Base-by-base conservation (phyloP, 2,888 invertebrate species). In the Dryomyza anilis region DNA sequence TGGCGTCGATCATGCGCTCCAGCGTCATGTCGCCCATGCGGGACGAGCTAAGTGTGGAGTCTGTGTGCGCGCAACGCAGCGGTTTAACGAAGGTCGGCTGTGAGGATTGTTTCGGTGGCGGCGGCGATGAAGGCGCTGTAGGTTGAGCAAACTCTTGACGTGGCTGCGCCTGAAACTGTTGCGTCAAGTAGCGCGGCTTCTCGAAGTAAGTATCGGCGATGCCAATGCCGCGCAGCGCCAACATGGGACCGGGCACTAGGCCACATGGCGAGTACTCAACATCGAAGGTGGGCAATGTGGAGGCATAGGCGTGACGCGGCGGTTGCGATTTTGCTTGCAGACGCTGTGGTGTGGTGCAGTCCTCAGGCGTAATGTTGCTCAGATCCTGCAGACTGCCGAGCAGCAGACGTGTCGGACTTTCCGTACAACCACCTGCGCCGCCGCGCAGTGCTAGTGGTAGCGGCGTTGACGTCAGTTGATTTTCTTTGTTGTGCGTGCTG, bases 1-100 rank as follows among this genome's bases (percentile, higher is more conserved):
- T 83, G 30, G 83, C 83, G 66, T 83, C 83, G 64, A 83, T 83
- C 83, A 83, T 83, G 52, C 78, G 78, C 58, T 83, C 82, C 63
- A 83, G 67, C 1, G 83, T 83, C 12, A 75, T 76, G 67, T 83
- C 83, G 14, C 83, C 82, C 81, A 83, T 81, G 66, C 76, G 76
- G 1, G 76, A 79, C 16, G 83, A 83, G 58, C 78, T 82, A 52
- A 72, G 43, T 0, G 72, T 71, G 12, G 72, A 68, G 39, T 72
- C 72, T 19, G 29, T 6, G 19, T 30, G 2, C 12, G 12, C 3
- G n/a, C n/a, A n/a, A n/a, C n/a, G n/a, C n/a, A n/a, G n/a, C 21
- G 7, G 23, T n/a, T 50, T 23, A 1, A 1, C 33, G 7, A 12
- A 8, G 12, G 33, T 33, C 7, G 33, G 7, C 7, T 6, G 7